phyloP scores from a whole-genome alignment of 2,113 vertebrate species.

The Petroica traversi region DNA sequence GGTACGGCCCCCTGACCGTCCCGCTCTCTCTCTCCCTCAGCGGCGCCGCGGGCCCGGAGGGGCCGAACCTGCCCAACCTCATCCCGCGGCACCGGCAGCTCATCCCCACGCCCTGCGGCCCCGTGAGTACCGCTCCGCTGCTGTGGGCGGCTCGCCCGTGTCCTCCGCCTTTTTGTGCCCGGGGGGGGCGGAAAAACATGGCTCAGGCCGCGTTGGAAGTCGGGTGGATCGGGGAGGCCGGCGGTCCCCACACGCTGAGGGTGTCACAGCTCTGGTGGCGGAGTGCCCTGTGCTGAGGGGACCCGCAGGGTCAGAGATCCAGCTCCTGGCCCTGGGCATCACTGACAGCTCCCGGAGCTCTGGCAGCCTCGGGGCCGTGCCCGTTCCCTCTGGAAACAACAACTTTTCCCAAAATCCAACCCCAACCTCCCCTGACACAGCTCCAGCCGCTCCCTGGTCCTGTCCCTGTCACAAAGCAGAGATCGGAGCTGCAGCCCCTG shows the following conservation, averaged over 20 bases:
- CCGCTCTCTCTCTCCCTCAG: neutral
- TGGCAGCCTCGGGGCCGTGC: neutral
- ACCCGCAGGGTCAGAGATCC: neutral
- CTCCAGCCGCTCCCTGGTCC: neutral
- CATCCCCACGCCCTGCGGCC: slow-evolving; percentile 84
- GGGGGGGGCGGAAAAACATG: accelerated
- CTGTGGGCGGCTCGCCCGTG: too few species aligned
- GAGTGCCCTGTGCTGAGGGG: neutral
- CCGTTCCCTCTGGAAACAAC: neutral
- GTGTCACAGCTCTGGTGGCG: neutral
- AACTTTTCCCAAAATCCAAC: neutral
- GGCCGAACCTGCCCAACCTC: slow-evolving; percentile 73
- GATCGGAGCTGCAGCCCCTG: neutral
- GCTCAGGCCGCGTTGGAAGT: accelerated
- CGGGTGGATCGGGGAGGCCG: neutral
- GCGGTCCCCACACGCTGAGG: neutral
- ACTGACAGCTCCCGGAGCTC: neutral
- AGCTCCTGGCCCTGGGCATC: neutral
- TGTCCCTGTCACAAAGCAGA: neutral
- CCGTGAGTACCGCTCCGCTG: slow-evolving; percentile 65
- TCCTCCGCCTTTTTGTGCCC: too few species aligned
- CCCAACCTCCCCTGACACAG: accelerated
- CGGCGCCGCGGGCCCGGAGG: neutral
- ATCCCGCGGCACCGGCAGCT: slow-evolving; percentile 81
- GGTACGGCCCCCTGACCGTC: neutral